Conservation (phyloP, 1,140 invertebrate genomes). For the Brachystomella parvula region DNA sequence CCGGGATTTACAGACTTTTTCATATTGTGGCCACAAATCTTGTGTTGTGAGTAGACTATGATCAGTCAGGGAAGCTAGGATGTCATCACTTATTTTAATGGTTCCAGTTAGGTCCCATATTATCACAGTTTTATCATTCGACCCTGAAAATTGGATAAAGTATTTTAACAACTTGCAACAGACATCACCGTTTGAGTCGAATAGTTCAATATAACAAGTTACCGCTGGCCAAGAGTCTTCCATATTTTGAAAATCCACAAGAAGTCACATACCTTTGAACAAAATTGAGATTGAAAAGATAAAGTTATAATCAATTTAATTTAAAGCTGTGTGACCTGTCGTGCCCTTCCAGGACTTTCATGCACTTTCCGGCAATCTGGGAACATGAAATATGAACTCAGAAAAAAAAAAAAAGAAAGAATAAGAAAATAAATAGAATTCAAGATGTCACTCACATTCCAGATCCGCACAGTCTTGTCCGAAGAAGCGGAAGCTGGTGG, state of each 20-base stretch:
- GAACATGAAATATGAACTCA: too few relatives aligned
- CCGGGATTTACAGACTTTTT: conserved; percentile 34
- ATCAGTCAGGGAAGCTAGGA: conserved; percentile 14
- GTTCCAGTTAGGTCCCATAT: conserved; percentile 52
- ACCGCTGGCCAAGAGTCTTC: conserved; percentile 56
- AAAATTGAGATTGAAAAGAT: not conserved
- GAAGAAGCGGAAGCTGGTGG: conserved; percentile 55
- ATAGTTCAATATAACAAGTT: conserved; percentile 22
- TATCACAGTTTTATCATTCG: conserved; percentile 61
- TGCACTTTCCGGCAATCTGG: conserved; percentile 41
- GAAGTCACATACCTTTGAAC: conserved; percentile 60
- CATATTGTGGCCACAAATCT: conserved; percentile 37
- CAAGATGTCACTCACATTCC: conserved; percentile 55
- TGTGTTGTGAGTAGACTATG: conserved; percentile 24
- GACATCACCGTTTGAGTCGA: not conserved
- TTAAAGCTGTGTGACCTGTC: conserved; percentile 41
- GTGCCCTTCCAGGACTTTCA: conserved; percentile 53
- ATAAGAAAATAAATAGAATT: not conserved
- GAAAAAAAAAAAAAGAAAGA: conserved; percentile 16
- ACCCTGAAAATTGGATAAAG: conserved; percentile 47
- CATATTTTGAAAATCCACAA: conserved; percentile 60
- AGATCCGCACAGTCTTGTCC: conserved; percentile 64
- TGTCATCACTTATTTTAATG: conserved; percentile 24
- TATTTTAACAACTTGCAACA: not conserved
- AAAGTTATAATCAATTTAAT: not conserved